Evolutionary conservation across 1,140 invertebrate genomes (phyloP).

Genomic region (Drosophila mauritiana): DNA sequence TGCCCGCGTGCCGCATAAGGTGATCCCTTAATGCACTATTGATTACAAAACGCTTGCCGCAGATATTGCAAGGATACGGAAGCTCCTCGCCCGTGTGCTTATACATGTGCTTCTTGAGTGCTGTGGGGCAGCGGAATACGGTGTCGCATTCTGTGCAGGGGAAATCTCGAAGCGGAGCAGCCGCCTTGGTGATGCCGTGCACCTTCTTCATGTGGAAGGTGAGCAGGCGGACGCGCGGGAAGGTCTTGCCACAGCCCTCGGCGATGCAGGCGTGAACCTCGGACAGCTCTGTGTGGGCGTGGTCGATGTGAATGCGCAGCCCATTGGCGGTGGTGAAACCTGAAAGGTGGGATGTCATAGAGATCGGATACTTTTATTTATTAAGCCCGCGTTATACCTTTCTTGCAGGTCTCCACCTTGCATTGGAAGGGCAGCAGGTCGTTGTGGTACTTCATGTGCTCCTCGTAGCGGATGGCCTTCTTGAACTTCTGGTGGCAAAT

Average conservation of each 20-base stretch:
- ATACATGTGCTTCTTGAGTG: conserved; percentile 86
- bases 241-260: conserved; percentile 75
- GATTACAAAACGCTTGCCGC: conserved; percentile 84
- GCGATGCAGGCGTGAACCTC: conserved; percentile 70
- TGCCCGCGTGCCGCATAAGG: conserved; percentile 79
- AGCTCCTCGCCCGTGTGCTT: conserved; percentile 86
- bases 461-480: conserved; percentile 75
- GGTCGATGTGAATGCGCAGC: conserved; percentile 77
- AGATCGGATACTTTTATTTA: neutral
- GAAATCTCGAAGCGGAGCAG: conserved; percentile 67
- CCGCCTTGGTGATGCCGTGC: conserved; percentile 74
- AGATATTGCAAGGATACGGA: conserved; percentile 86
- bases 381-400: conserved; percentile 14
- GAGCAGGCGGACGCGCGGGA: conserved; percentile 72
- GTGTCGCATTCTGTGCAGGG: conserved; percentile 79
- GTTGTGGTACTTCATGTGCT: conserved; percentile 83
- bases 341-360: neutral
- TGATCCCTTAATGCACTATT: conserved; percentile 78
- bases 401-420: conserved; percentile 72
- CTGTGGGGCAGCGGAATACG: conserved; percentile 79
- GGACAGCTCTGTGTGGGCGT: conserved; percentile 73
- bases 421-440: conserved; percentile 80
- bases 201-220: conserved; percentile 81
- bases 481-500: conserved; percentile 83
- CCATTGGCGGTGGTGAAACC: conserved; percentile 80